phyloP scores from a whole-genome alignment of 2,113 vertebrate genomes.

The Osmerus mordax region DNA sequence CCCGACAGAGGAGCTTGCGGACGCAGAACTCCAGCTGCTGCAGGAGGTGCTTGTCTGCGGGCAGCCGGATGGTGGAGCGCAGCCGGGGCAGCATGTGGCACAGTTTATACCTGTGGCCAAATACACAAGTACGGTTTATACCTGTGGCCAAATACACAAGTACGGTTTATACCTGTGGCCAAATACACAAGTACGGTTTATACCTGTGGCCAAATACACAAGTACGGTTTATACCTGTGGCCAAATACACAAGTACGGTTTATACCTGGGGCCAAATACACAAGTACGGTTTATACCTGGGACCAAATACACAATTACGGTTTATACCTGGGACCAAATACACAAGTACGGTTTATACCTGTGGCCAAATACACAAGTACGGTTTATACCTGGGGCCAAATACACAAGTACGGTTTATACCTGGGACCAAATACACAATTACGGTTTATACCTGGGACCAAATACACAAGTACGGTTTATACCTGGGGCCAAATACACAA shows the following conservation, averaged over 20 bases:
- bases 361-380: not conserved
- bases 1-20: slow-evolving; percentile 86
- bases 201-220: not conserved
- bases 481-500: not conserved
- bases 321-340: no score
- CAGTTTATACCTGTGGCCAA: slow-evolving; percentile 70
- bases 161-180: not conserved
- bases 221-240: not conserved
- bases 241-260: no score
- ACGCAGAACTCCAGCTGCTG: slow-evolving; percentile 91
- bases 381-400: not conserved
- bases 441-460: not conserved
- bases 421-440: not conserved
- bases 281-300: no score
- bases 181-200: not conserved
- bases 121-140: not conserved
- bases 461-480: not conserved
- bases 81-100: slow-evolving; percentile 88
- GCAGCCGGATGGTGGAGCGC: slow-evolving; percentile 84
- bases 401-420: not conserved
- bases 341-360: not conserved
- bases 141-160: not conserved
- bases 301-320: no score
- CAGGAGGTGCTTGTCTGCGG: slow-evolving; percentile 86
- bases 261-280: no score